Base-by-base conservation (phyloP, 30 jellyfish, hydroid and myxozoan genomes). In the Turritopsis rubra region DNA sequence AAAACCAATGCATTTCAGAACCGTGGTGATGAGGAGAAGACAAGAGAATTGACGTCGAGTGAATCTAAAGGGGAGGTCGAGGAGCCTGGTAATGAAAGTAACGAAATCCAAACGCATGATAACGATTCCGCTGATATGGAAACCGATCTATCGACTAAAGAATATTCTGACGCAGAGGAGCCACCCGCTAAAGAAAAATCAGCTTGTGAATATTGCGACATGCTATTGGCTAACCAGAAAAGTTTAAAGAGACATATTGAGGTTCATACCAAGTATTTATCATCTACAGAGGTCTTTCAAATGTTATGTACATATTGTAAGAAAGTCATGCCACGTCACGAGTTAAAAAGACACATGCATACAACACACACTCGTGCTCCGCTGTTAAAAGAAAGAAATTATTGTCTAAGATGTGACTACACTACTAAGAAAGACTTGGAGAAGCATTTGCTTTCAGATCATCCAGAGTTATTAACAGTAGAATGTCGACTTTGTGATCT, bases 271-370 rank as follows among this genome's bases (percentile, higher is more conserved):
- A 80, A 80, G 19, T 24, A 54, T n/a, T 21, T 52, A 1, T 17
- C 28, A 8, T 0, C 41, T 23, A 1, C 21, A 26, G 76, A 53
- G 9, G 66, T 41, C 54, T 41, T 41, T 28, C 28, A 65, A 52
- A 18, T 80, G 53, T 28, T 60, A 21, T 80, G 87, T 53, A 28
- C 80, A 26, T 26, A 41, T 19, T 80, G 87, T 28, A 22, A 68
- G 21, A 20, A 53, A 52, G 52, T 52, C 19, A 54, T 80, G 30
- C 74, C 71, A 52, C 88, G 86, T 65, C 75, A 82, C 29, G 29
- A 66, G 18, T 71, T 82, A 16, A 82, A 82, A 66, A 27, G 88
- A 75, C 88, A 82, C 81, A 82, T 82, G 88, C 88, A 82, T 54
- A 54, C 31, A 24, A 30, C 8, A 16, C 88, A 82, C 75, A 76